Evolutionary conservation across 2,113 vertebrate genomes (phyloP), one percentile per base, ranked within the genome.

Genomic region (Rhinopithecus roxellana): DNA sequence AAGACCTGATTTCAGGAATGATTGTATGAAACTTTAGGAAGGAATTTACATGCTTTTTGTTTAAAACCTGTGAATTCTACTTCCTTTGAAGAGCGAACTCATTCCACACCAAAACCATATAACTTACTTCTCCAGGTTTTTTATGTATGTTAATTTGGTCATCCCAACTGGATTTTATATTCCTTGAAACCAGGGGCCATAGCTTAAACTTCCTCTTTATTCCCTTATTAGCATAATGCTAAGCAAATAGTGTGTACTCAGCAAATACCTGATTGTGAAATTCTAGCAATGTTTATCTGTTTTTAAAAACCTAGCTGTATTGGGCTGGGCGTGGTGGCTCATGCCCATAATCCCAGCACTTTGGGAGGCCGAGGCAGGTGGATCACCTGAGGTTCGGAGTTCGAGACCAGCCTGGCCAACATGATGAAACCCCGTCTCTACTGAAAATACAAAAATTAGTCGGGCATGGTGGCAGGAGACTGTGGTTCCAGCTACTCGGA

Each of bases 1-100:
- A 95, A 48, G 59, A 69, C 6, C 70, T 75, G 48, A 74, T 89
- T 91, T 89, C 22, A 69, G 48, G 23, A 97, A 92, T 43, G 45
- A 87, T 25, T 30, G 35, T 43, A n/a, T 83, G 70, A 96, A 95
- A 84, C 22, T 84, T 90, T 30, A 91, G 72, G 61, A 90, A 96
- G 35, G 22, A 92, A 92, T 92, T 75, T 45, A 43, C 77, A 84
- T 92, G 55, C 5, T 89, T 83, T 96, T 93, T 93, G 40, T 84
- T 80, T 92, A 95, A 94, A 89, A 75, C 30, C 69, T 89, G 45
- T 30, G 81, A 93, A 95, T 93, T 79, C 43, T 77, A 23, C 43
- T 25, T 79, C 74, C 40, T 97, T 93, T 52, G 59, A 77, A 77
- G 90, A 59, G 16, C 35, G n/a, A 90, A 93, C n/a, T 95, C 72